A percentile compares a stretch with the other conserved stretches of the same genome.
Evolutionary conservation across 2,888 invertebrate genomes (phyloP).

Genomic region (Nephrocerus scutellatus): DNA sequence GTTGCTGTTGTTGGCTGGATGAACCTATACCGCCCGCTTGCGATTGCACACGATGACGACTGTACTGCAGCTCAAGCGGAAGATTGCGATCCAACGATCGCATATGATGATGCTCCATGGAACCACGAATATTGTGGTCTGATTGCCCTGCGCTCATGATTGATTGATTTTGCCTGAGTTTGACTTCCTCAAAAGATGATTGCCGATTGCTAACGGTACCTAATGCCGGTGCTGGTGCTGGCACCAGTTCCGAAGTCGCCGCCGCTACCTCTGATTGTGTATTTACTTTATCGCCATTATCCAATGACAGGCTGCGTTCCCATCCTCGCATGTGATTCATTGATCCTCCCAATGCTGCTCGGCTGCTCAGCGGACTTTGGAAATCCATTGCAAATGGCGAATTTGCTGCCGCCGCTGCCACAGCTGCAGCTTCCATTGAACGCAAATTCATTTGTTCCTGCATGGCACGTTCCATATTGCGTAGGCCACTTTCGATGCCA

Average conservation of each 20-base stretch:
- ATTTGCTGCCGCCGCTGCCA: slow-evolving; percentile 15
- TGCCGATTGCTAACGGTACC: slow-evolving; percentile 35
- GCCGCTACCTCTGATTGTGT: slow-evolving; percentile 7
- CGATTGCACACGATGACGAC: slow-evolving; percentile 42
- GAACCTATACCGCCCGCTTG: slow-evolving; percentile 18
- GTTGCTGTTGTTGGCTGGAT: slow-evolving; percentile 2
- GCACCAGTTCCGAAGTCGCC: slow-evolving; percentile 23
- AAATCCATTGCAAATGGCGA: slow-evolving; percentile 23
- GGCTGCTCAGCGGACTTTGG: background rate
- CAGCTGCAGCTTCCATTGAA: slow-evolving; percentile 38
- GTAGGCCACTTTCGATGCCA: slow-evolving; percentile 46
- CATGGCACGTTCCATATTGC: slow-evolving; percentile 49
- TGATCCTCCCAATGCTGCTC: slow-evolving; percentile 1
- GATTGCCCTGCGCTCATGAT: slow-evolving; percentile 15
- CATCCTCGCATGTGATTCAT: too few relatives aligned
- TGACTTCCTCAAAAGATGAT: slow-evolving; percentile 40
- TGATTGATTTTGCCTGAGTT: slow-evolving; percentile 26
- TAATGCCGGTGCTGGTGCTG: slow-evolving; percentile 10
- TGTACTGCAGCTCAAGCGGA: slow-evolving; percentile 46
- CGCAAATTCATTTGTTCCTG: slow-evolving; percentile 47
- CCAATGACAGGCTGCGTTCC: slow-evolving; percentile 42
- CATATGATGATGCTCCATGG: slow-evolving; percentile 48
- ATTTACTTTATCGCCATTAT: slow-evolving; percentile 24
- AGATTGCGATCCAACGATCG: slow-evolving; percentile 46
- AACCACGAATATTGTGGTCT: slow-evolving; percentile 37